phyloP scores from a whole-genome alignment of 2,888 invertebrate species.

The Taphrorychus bicolor region DNA sequence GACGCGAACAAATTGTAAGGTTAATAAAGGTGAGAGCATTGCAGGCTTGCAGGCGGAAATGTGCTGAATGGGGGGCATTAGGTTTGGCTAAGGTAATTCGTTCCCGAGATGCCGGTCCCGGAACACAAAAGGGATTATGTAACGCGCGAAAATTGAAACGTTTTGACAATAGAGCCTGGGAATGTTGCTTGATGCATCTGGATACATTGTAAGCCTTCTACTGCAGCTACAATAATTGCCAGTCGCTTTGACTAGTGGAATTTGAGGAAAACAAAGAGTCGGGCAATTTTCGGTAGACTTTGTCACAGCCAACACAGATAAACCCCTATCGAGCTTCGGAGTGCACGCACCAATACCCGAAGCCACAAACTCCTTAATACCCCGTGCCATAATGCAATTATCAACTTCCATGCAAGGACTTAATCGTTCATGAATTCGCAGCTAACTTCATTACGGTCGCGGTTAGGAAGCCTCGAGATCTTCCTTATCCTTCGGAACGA shows the following conservation, averaged over 20 bases:
- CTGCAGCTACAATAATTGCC: too few species aligned
- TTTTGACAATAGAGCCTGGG: too few species aligned
- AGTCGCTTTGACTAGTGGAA: too few species aligned
- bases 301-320: too few species aligned
- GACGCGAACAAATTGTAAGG: constrained; percentile 23
- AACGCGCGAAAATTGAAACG: neutral
- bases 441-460: constrained; percentile 30
- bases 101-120: neutral
- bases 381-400: constrained; percentile 31
- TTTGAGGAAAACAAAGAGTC: too few species aligned
- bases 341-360: neutral
- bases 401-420: constrained; percentile 37
- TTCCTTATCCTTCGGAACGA: constrained; percentile 27
- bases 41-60: constrained; percentile 10
- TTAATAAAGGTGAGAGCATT: constrained; percentile 30
- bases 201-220: too few species aligned
- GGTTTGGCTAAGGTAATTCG: constrained; percentile 10
- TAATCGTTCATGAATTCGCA: constrained; percentile 38
- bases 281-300: too few species aligned
- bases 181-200: too few species aligned
- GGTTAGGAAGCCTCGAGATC: constrained; percentile 25
- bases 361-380: neutral
- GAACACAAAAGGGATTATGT: neutral
- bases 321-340: too few species aligned
- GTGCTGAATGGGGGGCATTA: constrained; percentile 8